phyloP scores from a whole-genome alignment of 2,113 vertebrate species.

The Chionomys nivalis region DNA sequence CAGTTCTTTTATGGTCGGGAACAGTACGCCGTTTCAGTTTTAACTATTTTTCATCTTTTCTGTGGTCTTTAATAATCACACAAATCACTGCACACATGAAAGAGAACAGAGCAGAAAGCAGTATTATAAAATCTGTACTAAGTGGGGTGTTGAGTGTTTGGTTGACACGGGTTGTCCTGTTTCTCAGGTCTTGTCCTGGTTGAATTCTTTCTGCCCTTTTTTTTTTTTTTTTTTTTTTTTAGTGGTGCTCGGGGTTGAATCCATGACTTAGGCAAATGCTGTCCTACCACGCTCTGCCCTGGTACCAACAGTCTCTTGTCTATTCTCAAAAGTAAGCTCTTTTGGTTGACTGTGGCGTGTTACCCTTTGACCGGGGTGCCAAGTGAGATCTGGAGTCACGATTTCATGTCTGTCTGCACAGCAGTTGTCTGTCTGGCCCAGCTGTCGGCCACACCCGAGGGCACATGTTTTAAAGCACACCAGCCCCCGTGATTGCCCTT shows the following conservation, averaged over 20 bases:
- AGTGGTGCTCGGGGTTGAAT: not conserved
- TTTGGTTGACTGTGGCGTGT: not conserved
- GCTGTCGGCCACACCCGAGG: constrained; percentile 5
- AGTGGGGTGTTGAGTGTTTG: not conserved
- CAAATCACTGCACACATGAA: not conserved
- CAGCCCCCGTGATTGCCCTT: not conserved
- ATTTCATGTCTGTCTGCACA: constrained; percentile 38
- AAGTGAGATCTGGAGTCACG: not conserved
- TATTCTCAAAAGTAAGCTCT: not conserved
- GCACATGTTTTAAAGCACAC: not conserved
- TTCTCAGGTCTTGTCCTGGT: not conserved
- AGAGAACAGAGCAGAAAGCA: not conserved
- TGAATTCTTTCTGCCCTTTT: not conserved
- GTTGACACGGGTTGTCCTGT: not conserved
- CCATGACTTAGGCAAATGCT: not conserved
- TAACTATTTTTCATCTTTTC: not conserved
- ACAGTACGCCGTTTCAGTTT: not conserved
- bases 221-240: too few species aligned
- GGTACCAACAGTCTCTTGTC: not conserved
- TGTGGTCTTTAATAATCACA: not conserved
- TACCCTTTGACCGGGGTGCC: not conserved
- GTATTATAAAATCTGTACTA: too few species aligned
- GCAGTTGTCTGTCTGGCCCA: constrained; percentile 55
- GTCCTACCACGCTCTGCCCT: too few species aligned
- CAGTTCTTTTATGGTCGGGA: not conserved